A percentile compares a stretch with the other conserved stretches of the same genome.
Evolutionary conservation across 1,140 invertebrate genomes (phyloP).

Genomic region (Meteorus sp.): DNA sequence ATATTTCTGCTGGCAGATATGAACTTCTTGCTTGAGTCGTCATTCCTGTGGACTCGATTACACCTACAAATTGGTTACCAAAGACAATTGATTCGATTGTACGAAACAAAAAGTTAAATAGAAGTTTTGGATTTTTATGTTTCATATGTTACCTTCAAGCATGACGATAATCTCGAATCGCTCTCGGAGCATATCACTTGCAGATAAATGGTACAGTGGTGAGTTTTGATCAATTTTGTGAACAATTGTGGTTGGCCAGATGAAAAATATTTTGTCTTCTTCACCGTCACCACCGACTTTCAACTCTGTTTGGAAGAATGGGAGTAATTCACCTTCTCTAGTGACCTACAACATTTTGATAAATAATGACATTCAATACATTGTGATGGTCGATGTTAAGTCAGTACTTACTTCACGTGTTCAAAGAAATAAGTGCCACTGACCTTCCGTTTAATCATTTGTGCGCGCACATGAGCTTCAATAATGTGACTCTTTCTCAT

Average conservation of each 20-base stretch:
- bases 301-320: constrained; percentile 83
- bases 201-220: constrained; percentile 86
- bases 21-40: constrained; percentile 87
- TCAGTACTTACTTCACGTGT: not conserved
- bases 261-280: constrained; percentile 84
- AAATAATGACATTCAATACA: constrained; percentile 4
- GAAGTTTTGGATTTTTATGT: too few relatives aligned
- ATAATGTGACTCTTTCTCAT: constrained; percentile 98
- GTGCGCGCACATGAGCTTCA: constrained; percentile 86
- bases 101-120: not conserved
- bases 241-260: constrained; percentile 91
- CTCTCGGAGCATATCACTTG: constrained; percentile 84
- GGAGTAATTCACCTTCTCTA: constrained; percentile 83
- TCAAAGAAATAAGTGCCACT: constrained; percentile 2
- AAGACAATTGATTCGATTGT: not conserved
- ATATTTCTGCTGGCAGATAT: constrained; percentile 88
- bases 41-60: constrained; percentile 86
- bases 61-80: constrained; percentile 12
- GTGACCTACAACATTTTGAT: constrained; percentile 57
- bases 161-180: constrained; percentile 96
- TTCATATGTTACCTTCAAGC: constrained; percentile 82
- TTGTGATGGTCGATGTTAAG: too few relatives aligned
- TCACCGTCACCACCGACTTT: constrained; percentile 82
- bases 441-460: constrained; percentile 84
- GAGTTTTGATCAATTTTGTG: constrained; percentile 80